These are phyloP conservation scores for Manis javanica DNA, from an alignment of 2,797 vertebrate genomes.

Conservation along the genomic window DNA sequence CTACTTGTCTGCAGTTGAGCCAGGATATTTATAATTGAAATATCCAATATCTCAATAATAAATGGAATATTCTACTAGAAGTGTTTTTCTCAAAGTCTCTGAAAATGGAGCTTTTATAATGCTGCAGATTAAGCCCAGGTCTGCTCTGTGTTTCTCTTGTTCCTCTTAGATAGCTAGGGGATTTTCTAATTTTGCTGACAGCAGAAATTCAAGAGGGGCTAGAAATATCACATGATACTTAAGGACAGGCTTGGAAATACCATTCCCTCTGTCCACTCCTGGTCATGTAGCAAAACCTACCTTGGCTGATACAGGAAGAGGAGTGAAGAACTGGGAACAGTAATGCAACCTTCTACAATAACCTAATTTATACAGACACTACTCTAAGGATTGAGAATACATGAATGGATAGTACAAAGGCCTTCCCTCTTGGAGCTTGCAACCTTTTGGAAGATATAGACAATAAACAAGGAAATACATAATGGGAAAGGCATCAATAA, in stretches of 20 bases:
- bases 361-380: too few species aligned
- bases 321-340: neutral
- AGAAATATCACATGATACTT: neutral
- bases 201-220: neutral
- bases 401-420: neutral
- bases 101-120: neutral
- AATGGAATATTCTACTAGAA: neutral
- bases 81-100: neutral
- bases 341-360: neutral
- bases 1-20: neutral
- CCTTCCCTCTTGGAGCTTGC: neutral
- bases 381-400: neutral
- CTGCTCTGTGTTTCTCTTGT: neutral
- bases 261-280: neutral
- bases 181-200: neutral
- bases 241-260: neutral
- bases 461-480: neutral
- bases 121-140: neutral
- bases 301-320: neutral
- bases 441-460: neutral
- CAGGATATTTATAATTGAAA: neutral
- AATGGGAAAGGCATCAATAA: neutral
- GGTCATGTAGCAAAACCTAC: neutral
- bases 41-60: neutral
- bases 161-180: neutral